phyloP scores from a whole-genome alignment of 1,140 invertebrate species.

The Lysiphlebus fabarum region DNA sequence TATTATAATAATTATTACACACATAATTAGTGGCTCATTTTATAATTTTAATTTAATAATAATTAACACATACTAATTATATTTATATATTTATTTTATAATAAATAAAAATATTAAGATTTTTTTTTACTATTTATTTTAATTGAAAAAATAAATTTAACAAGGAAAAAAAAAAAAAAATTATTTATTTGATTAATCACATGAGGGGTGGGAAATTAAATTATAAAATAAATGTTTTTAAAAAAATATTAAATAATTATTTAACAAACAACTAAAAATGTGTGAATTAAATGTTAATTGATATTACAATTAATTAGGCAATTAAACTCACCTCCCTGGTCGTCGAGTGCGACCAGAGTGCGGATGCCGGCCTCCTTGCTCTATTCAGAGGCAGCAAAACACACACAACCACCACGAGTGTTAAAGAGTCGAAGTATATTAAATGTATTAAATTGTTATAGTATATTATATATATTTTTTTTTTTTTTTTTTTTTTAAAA shows the following conservation, averaged over 20 bases:
- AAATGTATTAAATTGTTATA: constrained; percentile 35
- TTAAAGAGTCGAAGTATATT: constrained; percentile 47
- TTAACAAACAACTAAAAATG: constrained; percentile 25
- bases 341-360: constrained; percentile 97
- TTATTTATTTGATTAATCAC: too few relatives aligned
- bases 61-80: too few relatives aligned
- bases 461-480: constrained; percentile 32
- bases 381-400: constrained; percentile 73
- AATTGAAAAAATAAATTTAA: too few relatives aligned
- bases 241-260: constrained; percentile 15
- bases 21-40: too few relatives aligned
- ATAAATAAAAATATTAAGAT: too few relatives aligned
- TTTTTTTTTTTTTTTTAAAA: constrained; percentile 28
- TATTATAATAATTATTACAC: too few relatives aligned
- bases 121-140: too few relatives aligned
- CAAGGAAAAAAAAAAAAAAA: too few relatives aligned
- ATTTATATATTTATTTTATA: too few relatives aligned
- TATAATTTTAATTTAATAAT: too few relatives aligned
- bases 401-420: constrained; percentile 59
- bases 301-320: constrained; percentile 44
- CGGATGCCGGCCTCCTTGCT: constrained; percentile 99
- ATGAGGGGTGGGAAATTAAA: too few relatives aligned
- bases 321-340: constrained; percentile 95
- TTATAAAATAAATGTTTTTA: background rate
- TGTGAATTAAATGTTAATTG: constrained; percentile 17